Conservation (phyloP, 2,113 vertebrate species). For the Lichenostomus cassidix region DNA sequence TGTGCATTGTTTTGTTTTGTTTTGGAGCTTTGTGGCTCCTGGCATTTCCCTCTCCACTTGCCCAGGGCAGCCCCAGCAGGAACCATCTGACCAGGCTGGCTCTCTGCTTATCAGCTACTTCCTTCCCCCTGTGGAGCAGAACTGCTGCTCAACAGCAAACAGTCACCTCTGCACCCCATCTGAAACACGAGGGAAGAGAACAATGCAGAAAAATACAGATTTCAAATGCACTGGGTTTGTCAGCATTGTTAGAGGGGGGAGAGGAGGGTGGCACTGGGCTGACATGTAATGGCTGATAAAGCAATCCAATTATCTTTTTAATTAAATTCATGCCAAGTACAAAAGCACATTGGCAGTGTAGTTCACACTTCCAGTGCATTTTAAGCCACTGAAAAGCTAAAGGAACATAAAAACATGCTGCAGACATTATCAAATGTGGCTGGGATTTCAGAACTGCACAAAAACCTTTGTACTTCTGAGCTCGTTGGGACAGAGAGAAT, state of each 20-base stretch:
- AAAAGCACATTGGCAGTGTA: background rate
- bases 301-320: conserved; percentile 47
- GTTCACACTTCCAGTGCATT: background rate
- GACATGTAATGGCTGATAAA: background rate
- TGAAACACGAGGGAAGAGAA: background rate
- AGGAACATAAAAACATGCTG: background rate
- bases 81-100: background rate
- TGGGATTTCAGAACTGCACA: background rate
- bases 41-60: background rate
- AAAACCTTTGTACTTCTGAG: background rate
- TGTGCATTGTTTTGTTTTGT: background rate
- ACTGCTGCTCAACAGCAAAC: background rate
- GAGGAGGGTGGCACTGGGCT: background rate
- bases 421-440: background rate
- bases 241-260: background rate
- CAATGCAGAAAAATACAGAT: background rate
- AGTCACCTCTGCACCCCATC: background rate
- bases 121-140: background rate
- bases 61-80: background rate
- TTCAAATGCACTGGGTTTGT: background rate
- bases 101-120: conserved; percentile 4
- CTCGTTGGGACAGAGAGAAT: background rate
- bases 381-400: background rate
- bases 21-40: background rate
- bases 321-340: conserved; percentile 25